Base-by-base conservation (phyloP, 1,140 invertebrate species). In the Chionoecetes opilio region DNA sequence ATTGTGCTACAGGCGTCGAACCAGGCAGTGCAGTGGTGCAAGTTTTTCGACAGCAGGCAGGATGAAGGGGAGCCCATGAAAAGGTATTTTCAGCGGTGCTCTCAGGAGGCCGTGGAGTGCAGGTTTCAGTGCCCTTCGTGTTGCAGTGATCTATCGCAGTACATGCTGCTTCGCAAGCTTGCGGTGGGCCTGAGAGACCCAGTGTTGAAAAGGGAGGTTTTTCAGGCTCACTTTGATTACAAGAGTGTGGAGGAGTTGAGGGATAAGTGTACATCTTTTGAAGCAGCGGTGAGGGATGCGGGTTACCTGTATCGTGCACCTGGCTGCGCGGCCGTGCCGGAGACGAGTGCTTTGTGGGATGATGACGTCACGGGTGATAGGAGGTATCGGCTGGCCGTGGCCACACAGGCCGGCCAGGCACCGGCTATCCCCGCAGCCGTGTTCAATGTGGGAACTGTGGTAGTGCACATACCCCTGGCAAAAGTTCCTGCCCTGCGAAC, bases 61-160 rank as follows among this genome's bases (percentile, higher is more conserved):
- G 32, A 29, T 26, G 90, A 92, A 11, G 14, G 11, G 88, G 41
- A 90, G 21, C 88, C 88, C 88, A 90, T 90, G 88, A 90, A 90
- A 29, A 21, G 26, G 8, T 87, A 32, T 29, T 90, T 90, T n/a
- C 38, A 34, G n/a, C 11, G 63, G 3, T n/a, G n/a, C n/a, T n/a
- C n/a, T 82, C 53, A 34, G 34, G 90, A 92, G 46, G 90, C 14
- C 3, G 63, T 29, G 31, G 90, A 92, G 53, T 92, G 53, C 63
- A 0, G 82, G 26, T 92, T 75, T 34, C 29, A 82, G 53, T 92
- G n/a, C 29, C 90, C 53, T 14, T 14, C n/a, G 41, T 63, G 31
- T 92, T 9, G 5, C 1, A 29, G 11, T 11, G 38, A 91, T 29
- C n/a, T 92, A 3, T 92, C 90, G 9, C n/a, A 92, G 11, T 92